Evolutionary conservation across 1,140 invertebrate genomes (phyloP), one percentile per base, ranked within the genome.

Genomic region (Cotesia typhae): DNA sequence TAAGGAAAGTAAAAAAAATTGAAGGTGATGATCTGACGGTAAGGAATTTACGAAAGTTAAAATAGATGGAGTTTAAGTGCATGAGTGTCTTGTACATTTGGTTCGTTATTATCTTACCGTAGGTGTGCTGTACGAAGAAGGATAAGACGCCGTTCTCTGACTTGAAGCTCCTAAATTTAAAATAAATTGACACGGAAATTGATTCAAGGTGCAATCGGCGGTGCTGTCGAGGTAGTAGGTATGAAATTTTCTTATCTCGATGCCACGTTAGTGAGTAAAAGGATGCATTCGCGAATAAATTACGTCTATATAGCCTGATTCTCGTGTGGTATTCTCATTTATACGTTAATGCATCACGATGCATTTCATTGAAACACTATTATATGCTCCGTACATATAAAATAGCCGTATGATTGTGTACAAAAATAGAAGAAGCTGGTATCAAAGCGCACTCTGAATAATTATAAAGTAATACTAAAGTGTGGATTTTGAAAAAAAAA

Each of bases 151-250:
- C 57, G 57, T 59, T 47, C 60, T 20, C 35, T 12, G 20, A 7
- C 60, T 9, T 36, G 38, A 17, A 47, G 36, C 38, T 51, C 17
- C 47, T 67, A 53, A 67, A 55, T 67, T 55, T 53, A n/a, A 12
- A 53, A 55, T 55, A 67, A 53, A 67, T 67, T 67, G 66, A 53
- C 52, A 36, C 17, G 47, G 51, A 67, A 67, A 67, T 67, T 67
- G 51, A 67, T 67, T 67, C 66, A 55, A 67, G 14, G 10, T 53
- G 51, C n/a, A 67, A 35, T 55, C 66, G 51, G 53, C 64, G n/a
- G 20, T 4, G 38, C 47, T 28, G 9, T 28, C 14, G 12, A 6
- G 14, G 20, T 51, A 51, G 47, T 17, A 59, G 17, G 14, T 28
- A 47, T 47, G 35, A 35, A 66, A 66, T 66, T 51, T 66, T 7